Evolutionary conservation across 2,113 vertebrate genomes (phyloP).

Genomic region (Struthio camelus): DNA sequence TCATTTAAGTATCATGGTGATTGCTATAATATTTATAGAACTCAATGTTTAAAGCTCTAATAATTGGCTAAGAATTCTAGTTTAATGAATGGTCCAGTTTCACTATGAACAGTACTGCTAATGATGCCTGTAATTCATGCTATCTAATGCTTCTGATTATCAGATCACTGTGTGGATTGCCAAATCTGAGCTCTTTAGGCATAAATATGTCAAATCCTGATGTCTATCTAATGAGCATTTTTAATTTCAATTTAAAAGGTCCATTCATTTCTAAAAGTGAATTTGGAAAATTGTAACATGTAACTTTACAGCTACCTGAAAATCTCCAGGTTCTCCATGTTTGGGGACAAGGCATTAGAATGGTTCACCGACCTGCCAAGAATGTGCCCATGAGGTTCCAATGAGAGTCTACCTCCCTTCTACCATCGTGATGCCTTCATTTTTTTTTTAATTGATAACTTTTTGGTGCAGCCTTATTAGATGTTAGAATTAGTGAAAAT

Average conservation of each 20-base stretch:
- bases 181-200: not conserved
- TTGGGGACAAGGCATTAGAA: not conserved
- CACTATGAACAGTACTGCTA: not conserved
- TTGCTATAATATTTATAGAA: slow-evolving; percentile 24
- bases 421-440: too few relatives aligned
- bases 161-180: not conserved
- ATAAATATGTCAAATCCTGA: not conserved
- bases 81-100: not conserved
- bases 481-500: too few relatives aligned
- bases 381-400: not conserved
- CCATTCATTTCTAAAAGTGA: not conserved
- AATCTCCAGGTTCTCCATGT: not conserved
- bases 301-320: not conserved
- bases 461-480: too few relatives aligned
- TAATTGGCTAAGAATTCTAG: not conserved
- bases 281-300: not conserved
- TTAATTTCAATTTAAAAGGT: not conserved
- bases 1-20: slow-evolving; percentile 23
- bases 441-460: too few relatives aligned
- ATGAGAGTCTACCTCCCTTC: not conserved
- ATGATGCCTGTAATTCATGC: not conserved
- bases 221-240: not conserved
- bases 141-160: not conserved
- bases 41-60: not conserved
- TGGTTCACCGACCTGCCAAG: not conserved